These are phyloP conservation scores for Sebastes goodei DNA, from an alignment of 2,797 vertebrate genomes.

Conservation along the genomic window DNA sequence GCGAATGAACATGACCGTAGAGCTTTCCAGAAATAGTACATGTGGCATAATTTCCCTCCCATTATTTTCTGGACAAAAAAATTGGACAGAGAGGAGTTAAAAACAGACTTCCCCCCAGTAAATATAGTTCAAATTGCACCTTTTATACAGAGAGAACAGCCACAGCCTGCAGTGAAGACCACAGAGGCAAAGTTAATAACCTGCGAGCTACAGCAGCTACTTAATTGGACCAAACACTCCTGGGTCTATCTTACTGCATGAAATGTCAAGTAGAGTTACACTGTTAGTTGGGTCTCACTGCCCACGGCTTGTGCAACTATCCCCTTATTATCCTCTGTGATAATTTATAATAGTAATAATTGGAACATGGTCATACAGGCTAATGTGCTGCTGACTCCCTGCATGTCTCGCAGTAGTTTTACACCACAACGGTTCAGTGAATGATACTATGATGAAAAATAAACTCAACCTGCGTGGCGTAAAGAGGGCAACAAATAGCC, in stretches of 20 bases:
- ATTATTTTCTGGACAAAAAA: neutral
- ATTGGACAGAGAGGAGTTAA: neutral
- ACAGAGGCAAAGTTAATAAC: slow-evolving; percentile 25
- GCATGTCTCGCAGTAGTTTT: neutral
- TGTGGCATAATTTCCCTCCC: neutral
- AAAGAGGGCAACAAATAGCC: neutral
- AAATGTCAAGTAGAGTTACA: slow-evolving; percentile 49
- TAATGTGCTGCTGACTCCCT: slow-evolving; percentile 29
- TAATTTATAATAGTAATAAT: slow-evolving; percentile 17
- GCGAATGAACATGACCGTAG: neutral
- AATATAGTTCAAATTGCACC: neutral
- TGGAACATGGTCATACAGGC: neutral
- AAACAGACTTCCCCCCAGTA: neutral
- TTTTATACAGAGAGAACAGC: slow-evolving; percentile 10
- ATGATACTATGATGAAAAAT: neutral
- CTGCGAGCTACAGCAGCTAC: slow-evolving; percentile 27
- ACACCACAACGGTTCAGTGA: neutral
- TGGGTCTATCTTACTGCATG: slow-evolving; percentile 14
- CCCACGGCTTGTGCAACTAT: slow-evolving; percentile 29
- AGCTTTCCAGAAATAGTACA: neutral
- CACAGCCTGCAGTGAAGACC: slow-evolving; percentile 14
- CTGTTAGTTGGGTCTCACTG: slow-evolving; percentile 25
- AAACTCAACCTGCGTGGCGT: neutral
- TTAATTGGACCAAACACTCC: slow-evolving; percentile 60
- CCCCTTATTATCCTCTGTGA: slow-evolving; percentile 25